Base-by-base conservation (phyloP, 2,888 invertebrate species). In the Xestia rhomboidea region DNA sequence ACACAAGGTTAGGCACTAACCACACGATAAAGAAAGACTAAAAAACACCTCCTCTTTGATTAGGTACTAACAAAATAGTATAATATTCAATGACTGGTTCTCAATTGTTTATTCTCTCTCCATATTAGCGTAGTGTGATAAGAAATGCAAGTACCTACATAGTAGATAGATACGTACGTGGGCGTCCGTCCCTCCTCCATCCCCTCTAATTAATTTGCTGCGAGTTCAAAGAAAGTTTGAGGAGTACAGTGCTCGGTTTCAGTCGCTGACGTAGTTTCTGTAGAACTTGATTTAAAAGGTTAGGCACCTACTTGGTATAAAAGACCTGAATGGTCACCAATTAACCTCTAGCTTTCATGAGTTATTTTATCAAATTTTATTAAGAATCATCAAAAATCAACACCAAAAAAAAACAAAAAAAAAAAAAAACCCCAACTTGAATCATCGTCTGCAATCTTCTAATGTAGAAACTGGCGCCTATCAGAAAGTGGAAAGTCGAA, bases 191-290 rank as follows among this genome's bases (percentile, higher is more conserved):
- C 18, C 62, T n/a, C n/a, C 44, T 18, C 30, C n/a, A 27, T 15
- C 27, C 41, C 27, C 24, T 63, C 11, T 34, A 44, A 77, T 82
- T 76, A 60, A 76, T 82, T 82, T 76, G 30, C 68, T 49, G 63
- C 24, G 54, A 68, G 76, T 75, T 76, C 68, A 68, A 63, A 63
- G 54, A 49, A 68, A 81, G 57, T 57, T 78, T 15, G 18, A 82
- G 0, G 24, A 76, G 77, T 64, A 49, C 63, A 49, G 24, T 76
- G 68, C 54, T 46, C 46, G 34, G 46, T 67, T 72, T 67, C 24
- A 63, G 38, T 54, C n/a, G 63, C 15, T 38, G 30, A 24, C 38
- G n/a, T 18, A 66, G 54, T 51, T 81, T 57, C 60, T 49, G 21
- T 41, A 38, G 73, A 38, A 57, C 30, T 64, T 13, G 10, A 74